phyloP scores from a whole-genome alignment of 2,797 vertebrate species.

The Phaenicophaeus curvirostris region DNA sequence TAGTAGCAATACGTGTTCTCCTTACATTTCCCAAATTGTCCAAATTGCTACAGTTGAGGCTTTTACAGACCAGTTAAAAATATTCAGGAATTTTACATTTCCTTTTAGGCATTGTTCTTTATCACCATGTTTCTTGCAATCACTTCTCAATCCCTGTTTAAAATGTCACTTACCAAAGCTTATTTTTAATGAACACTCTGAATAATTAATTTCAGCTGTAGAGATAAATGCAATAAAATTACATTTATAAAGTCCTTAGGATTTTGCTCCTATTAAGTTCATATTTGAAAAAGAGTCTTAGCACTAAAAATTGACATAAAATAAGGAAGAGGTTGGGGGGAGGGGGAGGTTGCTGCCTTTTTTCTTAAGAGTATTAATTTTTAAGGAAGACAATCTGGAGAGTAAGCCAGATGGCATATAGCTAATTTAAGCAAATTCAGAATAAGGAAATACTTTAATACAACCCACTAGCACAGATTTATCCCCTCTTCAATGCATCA shows the following conservation, averaged over 20 bases:
- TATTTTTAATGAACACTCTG: constrained; percentile 59
- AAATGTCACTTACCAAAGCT: constrained; percentile 64
- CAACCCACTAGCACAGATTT: neutral
- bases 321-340: neutral
- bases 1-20: neutral
- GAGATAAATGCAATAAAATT: constrained; percentile 70
- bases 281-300: neutral
- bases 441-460: neutral
- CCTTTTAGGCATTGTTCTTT: neutral
- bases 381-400: neutral
- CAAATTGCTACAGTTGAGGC: neutral
- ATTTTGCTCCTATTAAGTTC: constrained; percentile 18
- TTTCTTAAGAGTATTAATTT: neutral
- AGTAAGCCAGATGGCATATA: neutral
- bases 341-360: neutral
- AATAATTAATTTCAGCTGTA: constrained; percentile 62
- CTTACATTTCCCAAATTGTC: neutral
- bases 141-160: constrained; percentile 15
- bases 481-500: neutral
- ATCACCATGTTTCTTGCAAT: constrained; percentile 40
- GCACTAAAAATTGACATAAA: constrained; percentile 10
- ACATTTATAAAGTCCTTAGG: constrained; percentile 41
- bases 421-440: neutral
- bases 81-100: neutral
- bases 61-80: neutral